Conservation (phyloP, 53 echinoderm and acorn worm genomes). For the Astropecten irregularis region DNA sequence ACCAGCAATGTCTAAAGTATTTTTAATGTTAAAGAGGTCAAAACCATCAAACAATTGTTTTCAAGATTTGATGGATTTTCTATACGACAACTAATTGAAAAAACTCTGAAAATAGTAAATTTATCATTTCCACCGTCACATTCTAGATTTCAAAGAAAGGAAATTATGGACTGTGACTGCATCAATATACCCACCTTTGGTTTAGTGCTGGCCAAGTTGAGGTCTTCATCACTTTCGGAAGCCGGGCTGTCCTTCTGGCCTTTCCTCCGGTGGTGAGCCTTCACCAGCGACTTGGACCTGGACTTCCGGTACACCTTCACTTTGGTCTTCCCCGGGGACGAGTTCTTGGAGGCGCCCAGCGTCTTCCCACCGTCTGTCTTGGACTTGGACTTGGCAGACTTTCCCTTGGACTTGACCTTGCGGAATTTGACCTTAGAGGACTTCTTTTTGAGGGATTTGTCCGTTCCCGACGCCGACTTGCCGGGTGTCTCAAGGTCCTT, state of each 20-base stretch:
- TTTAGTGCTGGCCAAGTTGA: background rate
- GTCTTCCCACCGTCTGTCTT: background rate
- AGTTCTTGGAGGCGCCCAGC: background rate
- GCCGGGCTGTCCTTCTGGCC: constrained; percentile 9
- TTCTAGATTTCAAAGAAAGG: too few species aligned
- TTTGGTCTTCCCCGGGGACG: constrained; percentile 44
- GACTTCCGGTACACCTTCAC: constrained; percentile 59
- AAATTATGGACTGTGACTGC: too few species aligned
- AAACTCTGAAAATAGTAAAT: too few species aligned
- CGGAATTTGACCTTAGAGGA: constrained; percentile 10
- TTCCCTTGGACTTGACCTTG: constrained; percentile 25
- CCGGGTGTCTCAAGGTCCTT: constrained; percentile 7
- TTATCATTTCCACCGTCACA: too few species aligned
- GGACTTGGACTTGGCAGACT: constrained; percentile 16
- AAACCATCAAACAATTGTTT: too few species aligned
- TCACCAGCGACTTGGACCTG: constrained; percentile 9
- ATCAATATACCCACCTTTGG: constrained; percentile 38
- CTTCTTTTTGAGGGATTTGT: constrained; percentile 4
- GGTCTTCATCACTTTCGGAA: constrained; percentile 27
- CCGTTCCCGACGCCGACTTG: constrained; percentile 3
- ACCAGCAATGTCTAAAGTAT: too few species aligned
- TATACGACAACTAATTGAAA: too few species aligned
- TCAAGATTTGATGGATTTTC: too few species aligned
- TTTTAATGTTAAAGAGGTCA: too few species aligned
- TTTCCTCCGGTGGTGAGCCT: background rate